Percentiles rank a stretch among this genome's conserved stretches.
phyloP scores from a whole-genome alignment of 1,140 invertebrate genomes.

The Platyura marginata region DNA sequence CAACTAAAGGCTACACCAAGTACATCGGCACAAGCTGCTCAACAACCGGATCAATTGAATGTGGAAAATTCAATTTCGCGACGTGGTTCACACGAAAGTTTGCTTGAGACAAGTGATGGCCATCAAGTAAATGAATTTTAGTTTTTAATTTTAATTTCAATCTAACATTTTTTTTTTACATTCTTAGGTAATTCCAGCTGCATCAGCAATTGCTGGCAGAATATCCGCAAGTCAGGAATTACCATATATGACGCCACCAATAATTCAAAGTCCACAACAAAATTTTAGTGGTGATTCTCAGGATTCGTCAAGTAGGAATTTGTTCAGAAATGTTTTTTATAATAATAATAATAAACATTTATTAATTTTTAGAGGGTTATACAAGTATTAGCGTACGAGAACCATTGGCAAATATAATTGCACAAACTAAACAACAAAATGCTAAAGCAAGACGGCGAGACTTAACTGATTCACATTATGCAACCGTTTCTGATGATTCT shows the following conservation, averaged over 20 bases:
- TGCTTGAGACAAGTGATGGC: neutral
- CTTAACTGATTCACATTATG: conserved; percentile 46
- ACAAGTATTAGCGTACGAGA: conserved; percentile 80
- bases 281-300: conserved; percentile 74
- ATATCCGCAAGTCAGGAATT: conserved; percentile 71
- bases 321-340: conserved; percentile 1
- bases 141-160: neutral
- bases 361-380: conserved; percentile 50
- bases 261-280: conserved; percentile 30
- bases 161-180: neutral
- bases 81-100: conserved; percentile 8
- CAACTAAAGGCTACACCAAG: conserved; percentile 30
- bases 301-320: conserved; percentile 52
- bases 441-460: conserved; percentile 27
- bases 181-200: conserved; percentile 35
- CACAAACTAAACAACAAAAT: conserved; percentile 29
- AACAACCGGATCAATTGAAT: too few relatives aligned
- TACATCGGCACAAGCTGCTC: too few relatives aligned
- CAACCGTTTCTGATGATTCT: conserved; percentile 68
- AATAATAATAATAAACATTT: neutral
- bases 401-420: conserved; percentile 56
- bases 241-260: conserved; percentile 75
- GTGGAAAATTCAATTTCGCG: neutral
- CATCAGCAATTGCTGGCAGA: conserved; percentile 62
- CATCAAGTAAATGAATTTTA: neutral